Conservation (phyloP, 2,888 invertebrate species). For the Pteria penguin region DNA sequence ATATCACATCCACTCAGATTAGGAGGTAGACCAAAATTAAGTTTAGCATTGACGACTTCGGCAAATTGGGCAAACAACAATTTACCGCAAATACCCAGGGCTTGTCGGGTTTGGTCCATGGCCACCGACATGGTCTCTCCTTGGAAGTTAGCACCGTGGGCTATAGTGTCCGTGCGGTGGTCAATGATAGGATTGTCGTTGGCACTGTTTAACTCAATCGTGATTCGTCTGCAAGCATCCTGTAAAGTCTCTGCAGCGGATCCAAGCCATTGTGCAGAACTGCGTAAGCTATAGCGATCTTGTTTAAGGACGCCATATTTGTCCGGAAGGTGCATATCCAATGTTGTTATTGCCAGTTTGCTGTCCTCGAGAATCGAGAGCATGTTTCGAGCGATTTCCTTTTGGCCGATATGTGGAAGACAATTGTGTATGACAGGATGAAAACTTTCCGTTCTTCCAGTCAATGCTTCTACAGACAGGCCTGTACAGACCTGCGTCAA, state of each 20-base stretch:
- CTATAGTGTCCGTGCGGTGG: constrained; percentile 25
- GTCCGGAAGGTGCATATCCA: constrained; percentile 30
- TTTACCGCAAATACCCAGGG: constrained; percentile 62
- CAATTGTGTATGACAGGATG: constrained; percentile 34
- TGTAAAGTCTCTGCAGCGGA: constrained; percentile 30
- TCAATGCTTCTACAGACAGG: constrained; percentile 27
- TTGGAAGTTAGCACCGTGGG: constrained; percentile 37
- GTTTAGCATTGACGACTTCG: constrained; percentile 57
- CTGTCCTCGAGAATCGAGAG: constrained; percentile 22
- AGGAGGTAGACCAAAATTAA: constrained; percentile 60
- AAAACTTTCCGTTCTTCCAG: constrained; percentile 32
- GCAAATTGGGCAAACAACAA: constrained; percentile 62
- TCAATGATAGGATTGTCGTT: constrained; percentile 42
- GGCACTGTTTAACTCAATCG: constrained; percentile 31
- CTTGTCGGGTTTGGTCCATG: constrained; percentile 63
- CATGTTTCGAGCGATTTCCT: constrained; percentile 39
- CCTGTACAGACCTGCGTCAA: constrained; percentile 36
- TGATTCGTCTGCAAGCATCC: constrained; percentile 22
- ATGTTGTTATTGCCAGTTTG: constrained; percentile 24
- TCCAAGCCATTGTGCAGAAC: constrained; percentile 38
- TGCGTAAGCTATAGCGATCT: constrained; percentile 37
- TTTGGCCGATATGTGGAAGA: constrained; percentile 34
- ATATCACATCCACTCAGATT: constrained; percentile 60
- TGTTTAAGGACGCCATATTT: constrained; percentile 30
- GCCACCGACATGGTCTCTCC: constrained; percentile 33